These are phyloP conservation scores for Mystacornis crossleyi DNA, from an alignment of 2,113 vertebrate genomes.

Conservation along the genomic window DNA sequence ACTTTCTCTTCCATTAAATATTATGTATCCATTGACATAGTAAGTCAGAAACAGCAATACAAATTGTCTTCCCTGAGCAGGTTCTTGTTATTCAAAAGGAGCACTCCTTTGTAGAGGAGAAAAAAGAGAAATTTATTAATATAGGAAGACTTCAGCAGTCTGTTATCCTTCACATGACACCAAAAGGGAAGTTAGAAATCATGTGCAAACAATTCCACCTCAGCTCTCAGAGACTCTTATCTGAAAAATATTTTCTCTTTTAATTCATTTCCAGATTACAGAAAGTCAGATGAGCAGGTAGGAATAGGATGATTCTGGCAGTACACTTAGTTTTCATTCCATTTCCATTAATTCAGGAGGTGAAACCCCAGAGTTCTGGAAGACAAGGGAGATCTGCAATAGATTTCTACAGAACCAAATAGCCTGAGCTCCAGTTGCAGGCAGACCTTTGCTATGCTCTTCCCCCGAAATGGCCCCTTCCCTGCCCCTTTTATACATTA, in stretches of 20 bases:
- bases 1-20: background rate
- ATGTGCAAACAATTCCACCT: background rate
- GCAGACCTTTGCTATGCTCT: background rate
- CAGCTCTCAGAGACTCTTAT: background rate
- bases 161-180: background rate
- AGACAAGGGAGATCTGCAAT: background rate
- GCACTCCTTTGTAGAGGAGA: background rate
- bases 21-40: background rate
- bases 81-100: background rate
- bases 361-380: background rate
- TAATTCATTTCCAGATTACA: background rate
- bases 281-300: background rate
- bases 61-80: background rate
- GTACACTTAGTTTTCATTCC: background rate
- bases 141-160: background rate
- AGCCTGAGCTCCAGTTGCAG: background rate
- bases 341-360: background rate
- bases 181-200: background rate
- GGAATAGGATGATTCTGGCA: background rate
- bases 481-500: background rate
- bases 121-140: background rate
- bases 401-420: background rate
- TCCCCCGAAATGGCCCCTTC: accelerated
- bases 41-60: background rate
- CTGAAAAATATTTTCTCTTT: background rate